These are phyloP conservation scores for Drosophila littoralis DNA, from an alignment of 1,140 invertebrate genomes.

Conservation along the genomic window DNA sequence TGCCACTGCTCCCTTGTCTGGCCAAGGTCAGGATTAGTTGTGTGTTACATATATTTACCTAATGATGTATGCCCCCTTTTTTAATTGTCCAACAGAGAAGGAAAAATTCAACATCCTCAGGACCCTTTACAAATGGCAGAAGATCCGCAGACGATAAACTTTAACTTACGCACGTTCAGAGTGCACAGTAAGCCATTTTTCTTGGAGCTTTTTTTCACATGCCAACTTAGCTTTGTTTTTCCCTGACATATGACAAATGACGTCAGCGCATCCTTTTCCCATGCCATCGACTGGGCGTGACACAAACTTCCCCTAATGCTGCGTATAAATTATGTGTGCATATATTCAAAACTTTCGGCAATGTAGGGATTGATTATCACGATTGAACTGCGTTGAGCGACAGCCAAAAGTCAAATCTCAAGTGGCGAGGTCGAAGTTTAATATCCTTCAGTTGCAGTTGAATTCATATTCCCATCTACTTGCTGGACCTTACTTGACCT, in stretches of 20 bases:
- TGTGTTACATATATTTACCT: not conserved
- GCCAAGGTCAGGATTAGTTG: not conserved
- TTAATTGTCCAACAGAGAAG: constrained; percentile 11
- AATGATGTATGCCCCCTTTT: no score
- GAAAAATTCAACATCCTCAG: constrained; percentile 9
- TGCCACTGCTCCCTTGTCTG: no score
- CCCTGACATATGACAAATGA: constrained; percentile 72
- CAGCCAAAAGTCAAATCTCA: constrained; percentile 36
- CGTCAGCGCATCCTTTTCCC: constrained; percentile 60
- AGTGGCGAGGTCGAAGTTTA: constrained; percentile 1
- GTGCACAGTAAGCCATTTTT: constrained; percentile 72
- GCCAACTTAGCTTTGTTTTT: constrained; percentile 76
- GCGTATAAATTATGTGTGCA: not conserved
- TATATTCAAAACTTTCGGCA: constrained; percentile 1
- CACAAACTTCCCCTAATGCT: constrained; percentile 45
- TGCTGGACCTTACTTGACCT: no score
- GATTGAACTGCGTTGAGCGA: constrained; percentile 50
- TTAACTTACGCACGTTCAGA: constrained; percentile 71
- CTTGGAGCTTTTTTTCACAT: constrained; percentile 64
- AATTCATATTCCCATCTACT: no score
- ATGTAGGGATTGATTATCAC: constrained; percentile 58
- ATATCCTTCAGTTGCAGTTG: not conserved
- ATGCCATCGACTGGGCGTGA: constrained; percentile 1
- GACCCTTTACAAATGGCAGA: constrained; percentile 4
- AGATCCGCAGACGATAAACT: constrained; percentile 43